A percentile compares a stretch with the other conserved stretches of the same genome.
Conservation (phyloP, 2,888 invertebrate genomes). For the Acrobasis consociella region DNA sequence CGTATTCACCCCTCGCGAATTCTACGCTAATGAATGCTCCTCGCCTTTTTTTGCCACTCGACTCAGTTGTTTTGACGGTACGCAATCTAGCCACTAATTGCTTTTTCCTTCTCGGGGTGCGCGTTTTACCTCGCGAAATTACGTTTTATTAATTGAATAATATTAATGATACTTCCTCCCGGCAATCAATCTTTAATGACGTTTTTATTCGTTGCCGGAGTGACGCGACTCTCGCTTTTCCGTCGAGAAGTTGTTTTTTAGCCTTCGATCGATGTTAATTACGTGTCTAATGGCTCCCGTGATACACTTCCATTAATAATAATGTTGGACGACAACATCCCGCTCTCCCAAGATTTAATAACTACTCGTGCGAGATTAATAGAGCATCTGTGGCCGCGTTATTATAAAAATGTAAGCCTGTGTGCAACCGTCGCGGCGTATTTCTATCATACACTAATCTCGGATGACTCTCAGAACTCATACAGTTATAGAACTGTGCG, state of each 20-base stretch:
- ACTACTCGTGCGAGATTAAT: constrained; percentile 74
- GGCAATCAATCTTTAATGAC: constrained; percentile 81
- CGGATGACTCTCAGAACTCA: constrained; percentile 10
- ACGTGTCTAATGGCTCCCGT: constrained; percentile 81
- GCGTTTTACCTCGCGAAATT: constrained; percentile 75
- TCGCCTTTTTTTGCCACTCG: constrained; percentile 72
- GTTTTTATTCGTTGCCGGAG: constrained; percentile 77
- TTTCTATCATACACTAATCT: constrained; percentile 36
- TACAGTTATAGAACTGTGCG: not conserved
- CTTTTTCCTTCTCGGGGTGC: constrained; percentile 80
- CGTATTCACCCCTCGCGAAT: constrained; percentile 81
- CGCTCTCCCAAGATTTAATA: constrained; percentile 75
- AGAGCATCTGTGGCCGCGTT: constrained; percentile 70
- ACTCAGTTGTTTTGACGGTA: constrained; percentile 82
- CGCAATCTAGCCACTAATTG: constrained; percentile 83
- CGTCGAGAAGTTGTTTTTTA: constrained; percentile 63
- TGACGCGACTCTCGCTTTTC: constrained; percentile 64
- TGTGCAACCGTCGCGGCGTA: constrained; percentile 40
- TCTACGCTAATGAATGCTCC: constrained; percentile 79
- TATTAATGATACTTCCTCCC: constrained; percentile 80
- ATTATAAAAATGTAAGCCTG: constrained; percentile 64
- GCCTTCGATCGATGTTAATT: constrained; percentile 76
- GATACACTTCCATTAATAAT: constrained; percentile 82
- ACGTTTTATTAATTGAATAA: constrained; percentile 83
- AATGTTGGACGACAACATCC: constrained; percentile 67